Evolutionary conservation across 2,113 vertebrate genomes (phyloP).

Genomic region (Turnix velox): DNA sequence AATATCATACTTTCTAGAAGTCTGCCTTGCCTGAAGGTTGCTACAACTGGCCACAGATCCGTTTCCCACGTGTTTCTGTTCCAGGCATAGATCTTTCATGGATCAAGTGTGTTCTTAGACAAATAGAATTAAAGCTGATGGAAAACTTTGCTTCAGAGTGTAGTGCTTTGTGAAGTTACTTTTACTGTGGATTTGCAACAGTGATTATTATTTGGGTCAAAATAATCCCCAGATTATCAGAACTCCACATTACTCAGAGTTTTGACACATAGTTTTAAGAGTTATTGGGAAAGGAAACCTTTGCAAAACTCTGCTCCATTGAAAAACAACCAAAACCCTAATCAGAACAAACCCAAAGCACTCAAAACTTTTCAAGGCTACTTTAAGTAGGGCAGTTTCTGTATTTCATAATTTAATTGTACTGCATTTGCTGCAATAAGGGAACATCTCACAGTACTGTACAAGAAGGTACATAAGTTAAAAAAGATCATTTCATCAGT

Average conservation of each 20-base stretch:
- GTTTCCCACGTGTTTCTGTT: rapidly evolving
- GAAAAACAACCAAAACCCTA: neutral
- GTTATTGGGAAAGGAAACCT: neutral
- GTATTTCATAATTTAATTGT: neutral
- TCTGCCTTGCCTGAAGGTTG: neutral
- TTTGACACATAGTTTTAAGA: neutral
- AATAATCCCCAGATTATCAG: rapidly evolving
- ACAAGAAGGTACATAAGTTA: rapidly evolving
- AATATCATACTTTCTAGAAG: neutral
- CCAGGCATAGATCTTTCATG: neutral
- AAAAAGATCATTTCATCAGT: neutral
- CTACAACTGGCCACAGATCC: rapidly evolving
- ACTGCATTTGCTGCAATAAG: neutral
- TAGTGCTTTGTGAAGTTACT: neutral
- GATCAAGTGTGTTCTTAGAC: neutral
- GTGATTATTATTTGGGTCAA: neutral
- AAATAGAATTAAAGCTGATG: neutral
- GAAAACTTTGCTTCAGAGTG: neutral
- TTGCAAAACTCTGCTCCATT: rapidly evolving
- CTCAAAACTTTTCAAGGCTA: neutral
- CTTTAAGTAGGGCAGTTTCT: neutral
- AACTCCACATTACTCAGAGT: neutral
- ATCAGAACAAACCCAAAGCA: too few species aligned
- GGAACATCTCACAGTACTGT: neutral
- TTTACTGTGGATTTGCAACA: rapidly evolving